Evolutionary conservation across 2,888 invertebrate genomes (phyloP).

Genomic region (Entomobrya multifasciata): DNA sequence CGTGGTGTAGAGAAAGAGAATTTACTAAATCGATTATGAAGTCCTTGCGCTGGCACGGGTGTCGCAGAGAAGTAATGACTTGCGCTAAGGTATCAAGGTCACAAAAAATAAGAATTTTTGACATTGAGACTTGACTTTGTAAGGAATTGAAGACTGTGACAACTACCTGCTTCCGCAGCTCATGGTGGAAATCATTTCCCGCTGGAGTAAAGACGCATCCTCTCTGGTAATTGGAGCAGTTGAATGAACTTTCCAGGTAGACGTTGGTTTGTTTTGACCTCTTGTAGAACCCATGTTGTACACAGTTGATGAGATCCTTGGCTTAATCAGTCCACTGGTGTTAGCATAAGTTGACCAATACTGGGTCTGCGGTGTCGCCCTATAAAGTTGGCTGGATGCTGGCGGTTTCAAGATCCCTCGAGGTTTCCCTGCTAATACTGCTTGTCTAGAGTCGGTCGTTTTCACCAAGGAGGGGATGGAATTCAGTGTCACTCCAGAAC

Average conservation of each 20-base stretch:
- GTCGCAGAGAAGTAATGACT: not conserved
- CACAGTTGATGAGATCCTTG: not conserved
- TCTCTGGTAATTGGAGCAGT: constrained; percentile 37
- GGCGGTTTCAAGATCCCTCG: not conserved
- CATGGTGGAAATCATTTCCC: constrained; percentile 19
- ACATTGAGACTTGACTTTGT: not conserved
- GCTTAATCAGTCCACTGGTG: not conserved
- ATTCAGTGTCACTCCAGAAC: not conserved
- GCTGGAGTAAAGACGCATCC: constrained; percentile 27
- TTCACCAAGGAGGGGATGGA: not conserved
- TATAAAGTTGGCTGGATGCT: not conserved
- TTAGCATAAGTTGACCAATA: not conserved
- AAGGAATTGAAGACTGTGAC: no score
- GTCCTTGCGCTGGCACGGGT: no score
- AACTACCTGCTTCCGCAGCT: not conserved
- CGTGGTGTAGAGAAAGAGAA: not conserved
- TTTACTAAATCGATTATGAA: no score
- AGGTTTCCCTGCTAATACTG: not conserved
- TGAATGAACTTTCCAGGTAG: constrained; percentile 21
- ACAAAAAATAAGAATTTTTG: not conserved
- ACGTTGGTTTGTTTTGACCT: not conserved
- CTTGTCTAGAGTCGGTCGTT: not conserved
- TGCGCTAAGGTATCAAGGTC: not conserved
- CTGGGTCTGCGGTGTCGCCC: not conserved
- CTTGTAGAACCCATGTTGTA: not conserved